Evolutionary conservation across 1,140 invertebrate species (phyloP), one percentile per base, ranked within the genome.

Genomic region (Eufriesea mexicana): DNA sequence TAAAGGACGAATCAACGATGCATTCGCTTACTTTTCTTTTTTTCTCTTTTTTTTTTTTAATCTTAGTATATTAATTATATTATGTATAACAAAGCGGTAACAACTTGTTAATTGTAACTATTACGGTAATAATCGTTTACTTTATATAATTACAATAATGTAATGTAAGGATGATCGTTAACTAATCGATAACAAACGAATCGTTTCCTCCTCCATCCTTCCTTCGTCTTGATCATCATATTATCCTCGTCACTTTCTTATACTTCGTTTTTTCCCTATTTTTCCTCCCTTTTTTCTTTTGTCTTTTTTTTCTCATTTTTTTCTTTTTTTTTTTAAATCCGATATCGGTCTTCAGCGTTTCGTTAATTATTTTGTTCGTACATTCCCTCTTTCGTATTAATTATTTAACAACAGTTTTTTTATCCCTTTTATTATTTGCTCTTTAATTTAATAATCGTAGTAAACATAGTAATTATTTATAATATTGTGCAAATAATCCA

Each of bases 81-180:
- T 90, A 92, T 93, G 92, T 93, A 93, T 93, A 93, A 93, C 92
- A 93, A 93, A 93, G 92, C 92, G 91, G 91, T 93, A 93, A 93
- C 92, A 93, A 93, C 91, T 93, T 93, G 92, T 93, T 93, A 92
- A 93, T 93, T 92, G 91, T 92, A 92, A 92, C 92, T 92, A 93
- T 93, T 93, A 93, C 89, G 90, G 89, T 93, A 92, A 91, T 92
- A 93, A 93, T 93, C 86, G 88, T 92, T 92, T 92, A 91, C 89
- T 91, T 91, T 91, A 92, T 91, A 90, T 93, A 92, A 91, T n/a
- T n/a, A n/a, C n/a, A n/a, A n/a, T n/a, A n/a, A n/a, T n/a, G n/a
- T n/a, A n/a, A n/a, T n/a, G n/a, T 90, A 92, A 90, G 89, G 89
- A 82, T 82, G 79, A 92, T 92, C 84, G 84, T 91, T 90, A 93